These are phyloP conservation scores for Augiades crinisus DNA, from an alignment of 2,888 invertebrate species.

Conservation along the genomic window DNA sequence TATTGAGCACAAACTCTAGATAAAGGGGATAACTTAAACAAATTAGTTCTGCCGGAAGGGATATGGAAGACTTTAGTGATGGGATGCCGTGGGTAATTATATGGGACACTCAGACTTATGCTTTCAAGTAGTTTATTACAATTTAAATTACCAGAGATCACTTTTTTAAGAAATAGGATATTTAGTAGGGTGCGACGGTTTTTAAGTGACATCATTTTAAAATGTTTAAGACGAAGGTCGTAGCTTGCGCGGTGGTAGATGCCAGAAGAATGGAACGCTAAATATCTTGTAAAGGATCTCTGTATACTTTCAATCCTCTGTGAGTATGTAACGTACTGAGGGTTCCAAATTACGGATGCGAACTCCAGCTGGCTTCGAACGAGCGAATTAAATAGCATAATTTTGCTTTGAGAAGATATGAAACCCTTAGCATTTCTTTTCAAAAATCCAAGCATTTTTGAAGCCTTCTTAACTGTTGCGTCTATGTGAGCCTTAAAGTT, in stretches of 20 bases:
- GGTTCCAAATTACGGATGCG: constrained; percentile 17
- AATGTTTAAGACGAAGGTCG: constrained; percentile 6
- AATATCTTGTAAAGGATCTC: constrained; percentile 25
- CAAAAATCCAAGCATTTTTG: constrained; percentile 22
- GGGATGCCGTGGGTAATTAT: not conserved
- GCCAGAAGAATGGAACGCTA: constrained; percentile 14
- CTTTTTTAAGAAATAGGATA: not conserved
- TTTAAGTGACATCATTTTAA: not conserved
- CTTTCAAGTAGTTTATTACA: not conserved
- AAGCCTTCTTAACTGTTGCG: constrained; percentile 10
- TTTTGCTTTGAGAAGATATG: constrained; percentile 6
- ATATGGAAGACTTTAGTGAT: not conserved
- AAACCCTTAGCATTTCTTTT: constrained; percentile 28
- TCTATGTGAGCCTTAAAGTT: constrained; percentile 27
- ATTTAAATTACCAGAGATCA: not conserved
- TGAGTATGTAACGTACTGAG: constrained; percentile 10
- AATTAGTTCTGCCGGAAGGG: not conserved
- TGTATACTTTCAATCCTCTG: constrained; percentile 27
- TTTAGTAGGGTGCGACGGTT: not conserved
- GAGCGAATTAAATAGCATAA: constrained; percentile 12
- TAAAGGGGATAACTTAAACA: not conserved
- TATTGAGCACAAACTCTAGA: not conserved
- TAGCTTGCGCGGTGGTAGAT: constrained; percentile 13
- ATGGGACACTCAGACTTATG: not conserved
- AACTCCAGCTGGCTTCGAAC: constrained; percentile 19